phyloP scores from a whole-genome alignment of 2,113 vertebrate species.

The Sapayoa aenigma region DNA sequence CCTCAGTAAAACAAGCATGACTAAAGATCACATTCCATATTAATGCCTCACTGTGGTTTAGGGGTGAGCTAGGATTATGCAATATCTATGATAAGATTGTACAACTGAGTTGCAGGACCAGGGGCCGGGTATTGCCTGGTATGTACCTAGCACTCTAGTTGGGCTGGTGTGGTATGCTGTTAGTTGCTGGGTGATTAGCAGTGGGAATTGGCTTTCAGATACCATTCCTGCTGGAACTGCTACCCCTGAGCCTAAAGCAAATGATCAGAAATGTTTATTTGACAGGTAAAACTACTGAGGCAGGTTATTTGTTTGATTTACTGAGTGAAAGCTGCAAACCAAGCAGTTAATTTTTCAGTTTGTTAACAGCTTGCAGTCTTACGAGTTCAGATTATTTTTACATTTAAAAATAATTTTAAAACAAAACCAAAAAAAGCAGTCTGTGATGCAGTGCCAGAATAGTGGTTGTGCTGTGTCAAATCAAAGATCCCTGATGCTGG shows the following conservation, averaged over 20 bases:
- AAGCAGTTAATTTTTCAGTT: neutral
- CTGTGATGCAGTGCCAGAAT: neutral
- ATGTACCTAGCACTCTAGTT: neutral
- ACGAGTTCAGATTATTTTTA: neutral
- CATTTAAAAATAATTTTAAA: neutral
- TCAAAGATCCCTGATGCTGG: neutral
- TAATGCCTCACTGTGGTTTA: neutral
- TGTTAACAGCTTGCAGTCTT: neutral
- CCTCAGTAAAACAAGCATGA: neutral
- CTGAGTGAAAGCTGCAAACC: neutral
- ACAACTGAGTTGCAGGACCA: neutral
- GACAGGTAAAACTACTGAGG: neutral
- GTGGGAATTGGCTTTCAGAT: neutral
- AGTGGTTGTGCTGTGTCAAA: neutral
- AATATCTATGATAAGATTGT: neutral
- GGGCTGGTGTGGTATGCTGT: rapidly evolving
- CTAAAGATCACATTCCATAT: neutral
- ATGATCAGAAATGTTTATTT: neutral
- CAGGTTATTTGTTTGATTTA: neutral
- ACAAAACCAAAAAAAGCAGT: neutral
- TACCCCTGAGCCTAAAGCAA: neutral
- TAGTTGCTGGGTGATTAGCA: neutral
- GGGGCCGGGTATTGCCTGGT: neutral
- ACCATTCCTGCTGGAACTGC: neutral
- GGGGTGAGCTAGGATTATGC: neutral